Evolutionary conservation across 2,113 vertebrate genomes (phyloP), one percentile per base, ranked within the genome.

Genomic region (Pimephales promelas): DNA sequence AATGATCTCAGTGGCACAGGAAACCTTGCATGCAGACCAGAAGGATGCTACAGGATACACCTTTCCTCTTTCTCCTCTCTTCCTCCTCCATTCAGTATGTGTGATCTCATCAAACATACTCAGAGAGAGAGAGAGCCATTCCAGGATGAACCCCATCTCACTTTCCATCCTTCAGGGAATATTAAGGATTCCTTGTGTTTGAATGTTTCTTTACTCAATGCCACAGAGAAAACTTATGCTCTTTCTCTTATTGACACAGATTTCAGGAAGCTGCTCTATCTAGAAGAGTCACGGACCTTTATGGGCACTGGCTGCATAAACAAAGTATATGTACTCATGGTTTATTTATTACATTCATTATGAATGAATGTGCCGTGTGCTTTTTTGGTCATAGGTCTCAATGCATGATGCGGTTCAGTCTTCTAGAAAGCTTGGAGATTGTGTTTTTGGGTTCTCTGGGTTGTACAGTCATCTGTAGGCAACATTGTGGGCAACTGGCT

Each of bases 261-360:
- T 85, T 80, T 9, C 22, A 26, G 1, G 22, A 26, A 73, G 22
- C 6, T n/a, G n/a, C 36, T 80, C 78, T 66, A 16, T 54, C n/a
- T 66, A 31, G 40, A 71, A 61, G 14, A 26, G 18, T 70, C 28
- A 24, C 10, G 4, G 28, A 72, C 47, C 70, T 54, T 72, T 10
- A 68, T 11, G 2, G 13, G 11, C 57, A n/a, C 43, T 66, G 40
- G 52, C 31, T 66, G 9, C 59, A 31, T 54, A n/a, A 54, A 64
- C 34, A 84, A 18, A 56, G 18, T 64, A 73, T 52, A 40, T 64
- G 28, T 22, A 52, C 24, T 24, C 22, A 66, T 76, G 59, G n/a
- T 83, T 76, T 77, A 83, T 83, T 83, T 56, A 83, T 54, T 28
- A 16, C 45, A 83, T 83, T 52, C 3, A 77, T 76, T 66, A 77